Evolutionary conservation across 2,888 invertebrate species (phyloP).

Genomic region (Melitaea athalia): DNA sequence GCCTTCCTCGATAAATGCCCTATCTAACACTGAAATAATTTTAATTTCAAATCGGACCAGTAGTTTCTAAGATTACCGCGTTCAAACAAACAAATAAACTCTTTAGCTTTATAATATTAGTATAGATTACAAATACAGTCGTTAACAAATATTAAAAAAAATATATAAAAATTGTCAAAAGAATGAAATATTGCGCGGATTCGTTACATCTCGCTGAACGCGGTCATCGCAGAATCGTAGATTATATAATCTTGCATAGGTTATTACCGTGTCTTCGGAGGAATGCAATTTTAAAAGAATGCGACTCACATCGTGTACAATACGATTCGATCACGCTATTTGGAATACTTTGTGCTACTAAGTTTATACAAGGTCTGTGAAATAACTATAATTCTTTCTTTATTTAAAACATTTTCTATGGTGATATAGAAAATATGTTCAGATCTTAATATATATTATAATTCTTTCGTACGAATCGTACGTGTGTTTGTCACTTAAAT

Average conservation of each 20-base stretch:
- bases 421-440: too few relatives aligned
- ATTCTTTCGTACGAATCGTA: too few relatives aligned
- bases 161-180: conserved; percentile 10
- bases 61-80: too few relatives aligned
- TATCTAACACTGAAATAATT: too few relatives aligned
- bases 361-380: too few relatives aligned
- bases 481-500: too few relatives aligned
- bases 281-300: conserved; percentile 59
- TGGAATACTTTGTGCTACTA: background rate
- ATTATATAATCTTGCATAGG: conserved; percentile 59
- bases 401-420: background rate
- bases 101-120: too few relatives aligned
- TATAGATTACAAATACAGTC: too few relatives aligned
- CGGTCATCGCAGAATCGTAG: conserved; percentile 46
- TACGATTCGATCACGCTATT: conserved; percentile 35
- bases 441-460: too few relatives aligned
- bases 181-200: conserved; percentile 29
- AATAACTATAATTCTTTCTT: background rate
- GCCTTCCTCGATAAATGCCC: too few relatives aligned
- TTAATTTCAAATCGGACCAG: too few relatives aligned
- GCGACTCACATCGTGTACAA: conserved; percentile 45
- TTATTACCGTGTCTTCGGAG: conserved; percentile 48
- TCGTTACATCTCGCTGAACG: conserved; percentile 29
- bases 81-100: too few relatives aligned
- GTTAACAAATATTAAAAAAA: background rate